phyloP scores from a whole-genome alignment of 2,888 invertebrate species.

The Rotaria macrura region DNA sequence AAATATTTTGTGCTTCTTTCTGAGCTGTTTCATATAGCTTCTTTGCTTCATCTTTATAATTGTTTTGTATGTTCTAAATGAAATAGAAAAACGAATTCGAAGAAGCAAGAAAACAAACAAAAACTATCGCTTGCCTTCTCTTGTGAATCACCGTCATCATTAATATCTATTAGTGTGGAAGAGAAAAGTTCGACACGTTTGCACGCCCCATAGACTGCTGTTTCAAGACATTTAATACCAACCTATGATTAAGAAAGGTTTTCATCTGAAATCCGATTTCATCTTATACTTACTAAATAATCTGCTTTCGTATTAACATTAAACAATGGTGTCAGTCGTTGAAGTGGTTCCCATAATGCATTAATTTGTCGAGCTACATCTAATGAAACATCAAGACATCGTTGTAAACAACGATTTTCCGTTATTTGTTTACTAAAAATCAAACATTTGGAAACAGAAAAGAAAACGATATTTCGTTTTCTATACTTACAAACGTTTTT shows the following conservation, averaged over 20 bases:
- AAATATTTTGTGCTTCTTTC: not conserved
- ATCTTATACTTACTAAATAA: conserved; percentile 45
- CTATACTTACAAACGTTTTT: conserved; percentile 43
- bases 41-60: not conserved
- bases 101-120: not conserved
- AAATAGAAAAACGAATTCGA: not conserved
- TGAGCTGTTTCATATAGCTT: not conserved
- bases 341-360: conserved; percentile 50
- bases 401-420: conserved; percentile 50
- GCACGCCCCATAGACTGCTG: conserved; percentile 54
- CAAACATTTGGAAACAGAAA: not conserved
- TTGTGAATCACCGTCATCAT: not conserved
- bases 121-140: not conserved
- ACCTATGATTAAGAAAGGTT: conserved; percentile 38
- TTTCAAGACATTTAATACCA: conserved; percentile 52
- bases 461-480: too few relatives aligned
- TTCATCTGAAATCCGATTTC: not conserved
- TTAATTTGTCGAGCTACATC: conserved; percentile 49
- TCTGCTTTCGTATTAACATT: conserved; percentile 55
- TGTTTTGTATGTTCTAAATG: not conserved
- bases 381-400: conserved; percentile 52
- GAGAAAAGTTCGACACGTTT: conserved; percentile 51
- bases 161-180: not conserved
- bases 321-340: conserved; percentile 50
- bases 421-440: conserved; percentile 46